Percentiles rank a stretch among this genome's conserved stretches.
These are phyloP conservation scores for Caenorhabditis angaria DNA, from an alignment of 2,888 invertebrate species.

Conservation along the genomic window DNA sequence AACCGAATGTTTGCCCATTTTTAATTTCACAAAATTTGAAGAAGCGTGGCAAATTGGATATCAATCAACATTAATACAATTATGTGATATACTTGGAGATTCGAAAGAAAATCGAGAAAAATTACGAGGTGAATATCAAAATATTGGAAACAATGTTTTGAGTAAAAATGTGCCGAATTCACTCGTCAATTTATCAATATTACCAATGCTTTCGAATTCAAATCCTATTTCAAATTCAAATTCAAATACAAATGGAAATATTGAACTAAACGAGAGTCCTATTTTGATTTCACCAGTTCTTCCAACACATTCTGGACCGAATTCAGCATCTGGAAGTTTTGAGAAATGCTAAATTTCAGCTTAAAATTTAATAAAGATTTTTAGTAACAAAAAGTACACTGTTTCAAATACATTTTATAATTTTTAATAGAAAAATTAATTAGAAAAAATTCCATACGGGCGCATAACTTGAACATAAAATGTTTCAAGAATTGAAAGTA, in stretches of 20 bases:
- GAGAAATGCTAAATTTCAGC: no score
- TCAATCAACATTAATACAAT: not conserved
- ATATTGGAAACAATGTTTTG: not conserved
- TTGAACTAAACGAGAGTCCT: no score
- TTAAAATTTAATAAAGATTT: no score
- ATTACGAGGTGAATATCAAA: not conserved
- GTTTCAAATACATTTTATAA: no score
- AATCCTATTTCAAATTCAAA: not conserved
- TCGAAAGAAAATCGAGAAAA: not conserved
- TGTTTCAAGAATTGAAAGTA: no score
- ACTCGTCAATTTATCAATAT: not conserved
- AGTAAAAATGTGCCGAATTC: not conserved
- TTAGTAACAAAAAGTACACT: no score
- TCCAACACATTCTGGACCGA: no score
- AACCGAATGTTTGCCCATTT: constrained; percentile 92
- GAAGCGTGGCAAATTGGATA: constrained; percentile 17
- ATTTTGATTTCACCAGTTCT: no score
- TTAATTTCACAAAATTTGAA: constrained; percentile 80
- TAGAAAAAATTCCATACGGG: no score
- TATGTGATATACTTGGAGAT: not conserved
- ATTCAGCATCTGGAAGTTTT: no score
- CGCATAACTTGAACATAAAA: no score
- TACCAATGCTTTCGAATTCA: not conserved
- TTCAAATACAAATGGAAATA: not conserved
- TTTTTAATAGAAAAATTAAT: no score